Evolutionary conservation across 2,888 invertebrate species (phyloP), one percentile per base, ranked within the genome.

Genomic region (Brachypalpus laphriformis): DNA sequence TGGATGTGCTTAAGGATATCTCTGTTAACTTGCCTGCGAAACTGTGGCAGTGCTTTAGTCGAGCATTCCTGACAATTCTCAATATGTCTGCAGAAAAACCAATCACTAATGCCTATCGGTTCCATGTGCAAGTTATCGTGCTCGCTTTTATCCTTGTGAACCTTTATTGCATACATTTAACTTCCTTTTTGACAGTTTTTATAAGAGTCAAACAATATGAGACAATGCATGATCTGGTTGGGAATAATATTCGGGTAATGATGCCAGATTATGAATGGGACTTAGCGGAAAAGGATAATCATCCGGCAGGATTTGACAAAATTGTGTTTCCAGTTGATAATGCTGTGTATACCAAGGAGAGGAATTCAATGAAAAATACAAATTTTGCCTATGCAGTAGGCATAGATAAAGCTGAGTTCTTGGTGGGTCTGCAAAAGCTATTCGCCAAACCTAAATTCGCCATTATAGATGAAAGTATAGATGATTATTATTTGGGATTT

Each of bases 151-250:
- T 83, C 0, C 20, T 83, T 3, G 7, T 14, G 0, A 83, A 74
- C 14, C 16, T 80, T 6, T 83, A 75, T 20, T 31, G 8, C 1
- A 80, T 70, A 37, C 16, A 57, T 45, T 51, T 83, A 25, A 74
- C 74, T 1, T 83, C 83, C 11, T 83, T 65, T 16, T 18, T 83
- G 31, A 83, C 83, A 5, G 80, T 59, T 14, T 83, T 40, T 25
- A 83, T 83, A n/a, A 47, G 70, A 42, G 34, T 83, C 34, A 70
- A 70, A 42, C 83, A 83, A 8, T 74, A 51, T 11, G 6, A 80
- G 0, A 80, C 83, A 0, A 68, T 78, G 11, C 0, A 20, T 16
- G 80, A 83, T 1, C 8, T 83, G 9, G 47, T 80, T 8, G 70
- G 63, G 1, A 34, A 65, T 18, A 25, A 65, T 3, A 31, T 83